A percentile compares a stretch with the other conserved stretches of the same genome.
phyloP scores from a whole-genome alignment of 2,888 invertebrate genomes.

The Lagria hirta region DNA sequence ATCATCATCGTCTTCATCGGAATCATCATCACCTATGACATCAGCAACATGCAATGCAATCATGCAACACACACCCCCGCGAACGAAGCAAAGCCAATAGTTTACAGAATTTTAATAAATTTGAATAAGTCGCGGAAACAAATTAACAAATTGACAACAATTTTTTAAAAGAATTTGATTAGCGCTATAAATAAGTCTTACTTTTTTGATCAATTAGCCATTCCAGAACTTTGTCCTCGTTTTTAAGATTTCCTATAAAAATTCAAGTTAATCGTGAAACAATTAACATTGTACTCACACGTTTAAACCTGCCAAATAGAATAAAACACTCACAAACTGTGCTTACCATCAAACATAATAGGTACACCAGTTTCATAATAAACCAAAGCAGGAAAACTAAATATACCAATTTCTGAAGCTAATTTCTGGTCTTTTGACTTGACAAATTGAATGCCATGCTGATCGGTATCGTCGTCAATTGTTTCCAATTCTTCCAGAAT shows the following conservation, averaged over 20 bases:
- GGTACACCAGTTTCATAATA: conserved; percentile 93
- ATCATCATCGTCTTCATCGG: conserved; percentile 38
- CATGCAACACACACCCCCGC: conserved; percentile 47
- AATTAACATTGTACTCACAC: conserved; percentile 6
- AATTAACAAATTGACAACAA: conserved; percentile 21
- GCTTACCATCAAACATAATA: conserved; percentile 92
- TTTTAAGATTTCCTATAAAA: conserved; percentile 89
- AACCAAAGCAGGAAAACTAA: conserved; percentile 87
- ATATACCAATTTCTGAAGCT: conserved; percentile 88
- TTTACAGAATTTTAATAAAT: conserved; percentile 8
- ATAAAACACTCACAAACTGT: conserved; percentile 7
- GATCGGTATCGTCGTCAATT: conserved; percentile 89
- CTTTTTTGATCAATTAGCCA: conserved; percentile 96
- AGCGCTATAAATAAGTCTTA: conserved; percentile 61
- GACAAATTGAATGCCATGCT: conserved; percentile 90
- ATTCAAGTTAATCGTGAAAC: conserved; percentile 19
- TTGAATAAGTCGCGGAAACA: too few relatives aligned
- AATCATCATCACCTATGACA: conserved; percentile 50
- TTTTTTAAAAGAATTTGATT: conserved; percentile 32
- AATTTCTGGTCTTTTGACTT: conserved; percentile 88
- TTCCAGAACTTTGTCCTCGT: conserved; percentile 92
- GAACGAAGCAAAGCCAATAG: conserved; percentile 29
- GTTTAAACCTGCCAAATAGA: conserved; percentile 10
- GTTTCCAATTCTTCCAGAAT: conserved; percentile 87
- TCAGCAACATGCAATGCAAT: conserved; percentile 53